Evolutionary conservation across 2,113 vertebrate species (phyloP).

Genomic region (Trematomus loennbergii): DNA sequence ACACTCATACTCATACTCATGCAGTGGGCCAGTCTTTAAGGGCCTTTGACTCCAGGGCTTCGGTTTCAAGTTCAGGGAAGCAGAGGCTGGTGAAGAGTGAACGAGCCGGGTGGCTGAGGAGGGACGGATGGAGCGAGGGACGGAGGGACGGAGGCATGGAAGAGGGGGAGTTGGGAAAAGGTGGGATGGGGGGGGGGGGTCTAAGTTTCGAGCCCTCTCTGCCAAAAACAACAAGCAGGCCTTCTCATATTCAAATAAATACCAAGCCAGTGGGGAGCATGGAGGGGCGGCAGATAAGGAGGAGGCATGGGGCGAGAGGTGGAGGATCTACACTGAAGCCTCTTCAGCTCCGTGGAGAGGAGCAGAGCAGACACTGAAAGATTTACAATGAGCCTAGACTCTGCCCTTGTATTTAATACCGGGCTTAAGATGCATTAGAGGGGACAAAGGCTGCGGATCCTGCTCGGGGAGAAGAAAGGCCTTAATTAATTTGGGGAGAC

Average conservation of each 20-base stretch:
- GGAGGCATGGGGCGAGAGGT: conserved; percentile 51
- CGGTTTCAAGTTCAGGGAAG: conserved; percentile 76
- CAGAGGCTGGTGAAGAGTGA: conserved; percentile 48
- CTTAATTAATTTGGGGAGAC: conserved; percentile 87
- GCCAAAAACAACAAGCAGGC: conserved; percentile 84
- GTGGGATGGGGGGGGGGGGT: conserved; percentile 46
- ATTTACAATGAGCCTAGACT: conserved; percentile 75
- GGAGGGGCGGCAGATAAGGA: conserved; percentile 68
- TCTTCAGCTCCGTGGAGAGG: conserved; percentile 49
- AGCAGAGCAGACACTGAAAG: conserved; percentile 78
- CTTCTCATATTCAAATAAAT: conserved; percentile 85
- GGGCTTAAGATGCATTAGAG: conserved; percentile 76
- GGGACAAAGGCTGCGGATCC: conserved; percentile 66
- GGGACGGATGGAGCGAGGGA: conserved; percentile 58
- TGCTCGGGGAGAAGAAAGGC: conserved; percentile 71
- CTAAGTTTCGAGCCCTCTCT: conserved; percentile 60
- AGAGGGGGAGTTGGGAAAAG: conserved; percentile 43
- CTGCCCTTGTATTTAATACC: conserved; percentile 69
- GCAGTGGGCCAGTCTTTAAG: conserved; percentile 31
- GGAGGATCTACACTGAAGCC: conserved; percentile 68
- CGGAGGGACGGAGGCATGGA: conserved; percentile 47
- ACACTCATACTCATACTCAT: conserved; percentile 35
- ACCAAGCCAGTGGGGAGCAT: conserved; percentile 66
- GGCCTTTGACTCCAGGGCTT: conserved; percentile 40
- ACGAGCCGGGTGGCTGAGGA: conserved; percentile 52